Evolutionary conservation across 2,797 vertebrate species (phyloP).

Genomic region (Lacerta viridis): DNA sequence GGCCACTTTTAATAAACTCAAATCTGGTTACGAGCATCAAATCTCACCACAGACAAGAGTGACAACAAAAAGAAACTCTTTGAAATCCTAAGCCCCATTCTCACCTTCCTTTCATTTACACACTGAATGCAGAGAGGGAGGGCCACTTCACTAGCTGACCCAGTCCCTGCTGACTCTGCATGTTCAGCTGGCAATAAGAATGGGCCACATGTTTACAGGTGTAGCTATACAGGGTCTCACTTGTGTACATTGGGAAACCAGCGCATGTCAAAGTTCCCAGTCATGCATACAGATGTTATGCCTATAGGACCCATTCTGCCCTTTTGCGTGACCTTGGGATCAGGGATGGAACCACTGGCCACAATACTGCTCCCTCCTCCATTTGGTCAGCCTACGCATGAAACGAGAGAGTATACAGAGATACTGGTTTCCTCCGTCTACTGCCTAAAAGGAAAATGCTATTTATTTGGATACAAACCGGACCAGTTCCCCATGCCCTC

Average conservation of each 20-base stretch:
- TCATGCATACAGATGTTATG: neutral
- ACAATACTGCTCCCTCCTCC: neutral
- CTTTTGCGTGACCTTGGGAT: neutral
- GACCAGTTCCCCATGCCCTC: neutral
- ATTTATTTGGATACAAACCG: neutral
- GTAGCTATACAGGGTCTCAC: neutral
- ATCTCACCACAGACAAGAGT: neutral
- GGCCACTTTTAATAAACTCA: neutral
- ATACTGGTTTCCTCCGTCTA: neutral
- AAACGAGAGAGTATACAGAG: too few relatives aligned
- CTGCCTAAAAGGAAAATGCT: neutral
- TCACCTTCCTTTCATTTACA: neutral
- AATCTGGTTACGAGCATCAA: neutral
- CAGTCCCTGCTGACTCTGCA: neutral
- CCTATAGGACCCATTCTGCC: neutral
- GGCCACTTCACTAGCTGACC: neutral
- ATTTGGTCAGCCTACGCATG: neutral
- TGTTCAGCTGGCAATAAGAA: neutral
- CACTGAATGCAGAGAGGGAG: neutral
- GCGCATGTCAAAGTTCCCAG: too few relatives aligned
- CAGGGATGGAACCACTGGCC: neutral
- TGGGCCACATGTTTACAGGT: neutral
- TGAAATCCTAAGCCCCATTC: neutral
- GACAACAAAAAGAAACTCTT: neutral
- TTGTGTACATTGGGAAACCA: neutral